Evolutionary conservation across 2,113 vertebrate genomes (phyloP).

Genomic region (Panthera tigris): DNA sequence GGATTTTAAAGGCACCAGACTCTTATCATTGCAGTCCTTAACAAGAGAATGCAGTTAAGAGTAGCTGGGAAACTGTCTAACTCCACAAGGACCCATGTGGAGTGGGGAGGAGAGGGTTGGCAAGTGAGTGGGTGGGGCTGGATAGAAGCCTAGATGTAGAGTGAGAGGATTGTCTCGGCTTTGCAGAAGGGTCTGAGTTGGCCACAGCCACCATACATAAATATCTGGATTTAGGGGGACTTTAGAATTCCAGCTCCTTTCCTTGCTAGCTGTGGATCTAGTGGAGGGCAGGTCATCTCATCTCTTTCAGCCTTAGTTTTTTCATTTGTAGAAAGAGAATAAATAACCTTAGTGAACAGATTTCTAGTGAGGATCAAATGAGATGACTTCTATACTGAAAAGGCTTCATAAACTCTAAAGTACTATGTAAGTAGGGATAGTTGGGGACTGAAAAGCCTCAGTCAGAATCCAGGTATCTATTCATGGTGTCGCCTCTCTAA

Average conservation of each 20-base stretch:
- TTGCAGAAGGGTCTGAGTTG: constrained; percentile 31
- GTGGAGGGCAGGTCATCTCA: neutral
- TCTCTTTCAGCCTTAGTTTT: neutral
- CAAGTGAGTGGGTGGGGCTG: neutral
- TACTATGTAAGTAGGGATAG: neutral
- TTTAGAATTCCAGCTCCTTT: neutral
- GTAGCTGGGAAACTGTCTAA: neutral
- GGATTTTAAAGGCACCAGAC: constrained; percentile 36
- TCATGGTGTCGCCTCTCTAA: neutral
- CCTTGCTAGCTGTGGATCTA: neutral
- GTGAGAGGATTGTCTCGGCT: neutral
- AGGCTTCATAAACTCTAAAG: constrained; percentile 16
- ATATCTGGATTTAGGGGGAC: neutral
- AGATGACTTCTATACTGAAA: neutral
- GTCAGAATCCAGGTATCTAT: neutral
- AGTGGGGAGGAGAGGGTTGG: neutral
- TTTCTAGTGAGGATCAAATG: neutral
- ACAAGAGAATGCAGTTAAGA: neutral
- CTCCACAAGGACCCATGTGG: neutral
- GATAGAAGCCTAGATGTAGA: neutral
- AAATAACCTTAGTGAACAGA: neutral
- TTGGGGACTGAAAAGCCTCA: neutral
- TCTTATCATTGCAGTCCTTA: neutral
- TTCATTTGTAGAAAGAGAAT: constrained; percentile 26
- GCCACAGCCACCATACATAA: neutral